Evolutionary conservation across 2,888 invertebrate genomes (phyloP).

Genomic region (Drosophila koepferae): DNA sequence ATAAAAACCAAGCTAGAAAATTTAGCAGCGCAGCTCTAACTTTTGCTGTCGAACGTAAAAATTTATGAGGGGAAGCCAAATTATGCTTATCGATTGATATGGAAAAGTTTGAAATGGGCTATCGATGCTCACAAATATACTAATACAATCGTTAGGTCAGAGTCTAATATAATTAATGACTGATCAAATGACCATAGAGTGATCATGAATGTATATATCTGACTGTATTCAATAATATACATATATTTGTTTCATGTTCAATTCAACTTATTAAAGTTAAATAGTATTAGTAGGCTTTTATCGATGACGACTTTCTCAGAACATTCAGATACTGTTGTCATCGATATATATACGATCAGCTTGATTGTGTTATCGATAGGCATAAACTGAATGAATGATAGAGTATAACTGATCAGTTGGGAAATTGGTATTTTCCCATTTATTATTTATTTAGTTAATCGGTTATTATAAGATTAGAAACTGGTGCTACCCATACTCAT

Average conservation of each 20-base stretch:
- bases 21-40: constrained; percentile 7
- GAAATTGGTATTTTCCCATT: neutral
- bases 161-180: neutral
- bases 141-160: neutral
- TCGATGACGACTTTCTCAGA: no score
- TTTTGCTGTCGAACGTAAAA: constrained; percentile 1
- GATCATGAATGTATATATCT: neutral
- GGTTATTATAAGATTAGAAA: no score
- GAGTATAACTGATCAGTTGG: no score
- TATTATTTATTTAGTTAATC: neutral
- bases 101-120: neutral
- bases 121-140: neutral
- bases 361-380: neutral
- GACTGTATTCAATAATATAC: no score
- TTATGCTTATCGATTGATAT: neutral
- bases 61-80: constrained; percentile 2
- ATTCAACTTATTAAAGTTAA: no score
- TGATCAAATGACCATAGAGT: neutral
- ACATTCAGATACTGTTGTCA: no score
- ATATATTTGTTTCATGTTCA: no score
- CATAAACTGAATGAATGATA: neutral
- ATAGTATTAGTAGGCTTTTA: no score
- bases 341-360: no score
- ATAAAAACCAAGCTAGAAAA: constrained; percentile 21
- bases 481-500: no score